Evolutionary conservation across 2,888 invertebrate species (phyloP), one percentile per base, ranked within the genome.

Genomic region (Melanostoma mellinum): DNA sequence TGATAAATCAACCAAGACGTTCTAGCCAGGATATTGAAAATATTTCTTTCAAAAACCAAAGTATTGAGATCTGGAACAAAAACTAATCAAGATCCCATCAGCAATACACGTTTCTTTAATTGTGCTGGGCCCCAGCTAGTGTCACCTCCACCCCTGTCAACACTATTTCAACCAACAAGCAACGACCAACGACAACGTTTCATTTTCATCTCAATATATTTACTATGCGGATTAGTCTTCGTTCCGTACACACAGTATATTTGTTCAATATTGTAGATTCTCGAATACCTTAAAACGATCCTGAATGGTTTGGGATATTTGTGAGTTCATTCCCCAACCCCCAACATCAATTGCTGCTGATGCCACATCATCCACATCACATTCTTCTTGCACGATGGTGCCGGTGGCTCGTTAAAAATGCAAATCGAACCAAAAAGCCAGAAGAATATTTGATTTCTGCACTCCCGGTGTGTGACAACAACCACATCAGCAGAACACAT

Each of bases 401-500:
- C 67, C 38, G 67, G 52, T 67, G 52, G 67, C 67, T 84, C 84
- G 84, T 84, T 84, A 84, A 84, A 84, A 84, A 84, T 84, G 78
- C 84, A 84, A 84, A 84, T 84, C 74, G 74, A 79, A 84, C 74
- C 79, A 75, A 84, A 84, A 71, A 84, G 79, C 84, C 79, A 79
- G 84, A 84, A 84, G 84, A 79, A 84, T 84, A 84, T 84, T 79
- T 75, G 79, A 84, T 84, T 79, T 69, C 71, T 84, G 74, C 63
- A 75, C 74, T 71, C 52, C 73, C 48, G 32, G 48, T 75, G 71
- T 84, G 71, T 58, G 63, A 63, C 61, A 55, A 67, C 53, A 67
- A 42, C 6, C 42, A 63, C 50, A 50, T 63, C 63, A 63, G 50
- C 63, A 63, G 50, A 63, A 50, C 36, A 46, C 5, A 46, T 42